Evolutionary conservation across 2,888 invertebrate species (phyloP), one percentile per base, ranked within the genome.

Genomic region (Buathra laborator): DNA sequence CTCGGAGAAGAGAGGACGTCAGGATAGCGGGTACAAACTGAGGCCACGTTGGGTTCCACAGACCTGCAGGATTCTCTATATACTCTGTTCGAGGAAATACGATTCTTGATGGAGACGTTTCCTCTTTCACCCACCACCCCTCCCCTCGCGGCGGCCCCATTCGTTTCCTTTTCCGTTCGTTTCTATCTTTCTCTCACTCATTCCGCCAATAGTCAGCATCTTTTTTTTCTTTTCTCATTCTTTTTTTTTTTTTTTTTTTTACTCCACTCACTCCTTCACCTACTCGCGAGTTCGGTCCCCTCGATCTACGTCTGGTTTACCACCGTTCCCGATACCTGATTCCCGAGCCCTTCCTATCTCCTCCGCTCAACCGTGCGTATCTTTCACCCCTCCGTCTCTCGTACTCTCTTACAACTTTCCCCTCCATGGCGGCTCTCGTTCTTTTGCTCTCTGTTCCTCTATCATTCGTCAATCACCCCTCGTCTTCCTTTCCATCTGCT

Each of bases 101-200:
- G 90, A 83, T 85, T 87, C 89, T 89, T 86, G 89, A 91, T 91
- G 86, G 89, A 86, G 87, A 89, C 86, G 88, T 90, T 88, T 90
- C 89, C 90, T 80, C 88, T 86, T 87, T 78, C 59, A 19, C 71
- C 86, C 83, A 7, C 37, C 37, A 37, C 37, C 9, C 37, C 9
- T 37, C 37, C 37, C 37, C 37, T 7, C 37, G 37, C 82, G 29
- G 51, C 81, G 68, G 29, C 72, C 77, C 80, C 86, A 62, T 83
- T 78, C 81, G 74, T 83, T 83, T 86, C 75, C 82, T 78, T 71
- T 84, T 84, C 87, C 85, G 80, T 66, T 46, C n/a, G 59, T 10
- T 62, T 6, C 48, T 9, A 37, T 37, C 1, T 71, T 37, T 71
- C 51, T 29, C 46, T 29, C 51, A 24, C 24, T 7, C 67, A n/a